Evolutionary conservation across 2,888 invertebrate genomes (phyloP).

Genomic region (Lithosia quadra): DNA sequence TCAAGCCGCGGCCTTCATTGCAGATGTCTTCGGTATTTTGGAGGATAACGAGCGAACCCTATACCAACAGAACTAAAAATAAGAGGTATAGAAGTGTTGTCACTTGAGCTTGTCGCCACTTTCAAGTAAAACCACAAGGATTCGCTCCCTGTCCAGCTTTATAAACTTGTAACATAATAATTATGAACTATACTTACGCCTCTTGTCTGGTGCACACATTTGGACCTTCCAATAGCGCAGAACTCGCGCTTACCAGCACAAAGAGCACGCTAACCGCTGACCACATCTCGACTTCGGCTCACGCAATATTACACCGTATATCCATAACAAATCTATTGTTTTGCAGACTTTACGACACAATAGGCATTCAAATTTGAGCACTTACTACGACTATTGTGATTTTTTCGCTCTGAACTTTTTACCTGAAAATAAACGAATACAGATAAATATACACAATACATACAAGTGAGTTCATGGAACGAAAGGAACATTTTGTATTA

Average conservation of each 20-base stretch:
- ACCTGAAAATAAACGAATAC: slow-evolving; percentile 37
- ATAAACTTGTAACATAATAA: slow-evolving; percentile 9
- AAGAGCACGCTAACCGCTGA: slow-evolving; percentile 62
- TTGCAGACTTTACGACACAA: slow-evolving; percentile 63
- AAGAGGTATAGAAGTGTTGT: no score
- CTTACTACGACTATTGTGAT: slow-evolving; percentile 34
- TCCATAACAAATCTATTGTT: slow-evolving; percentile 81
- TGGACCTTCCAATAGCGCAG: slow-evolving; percentile 88
- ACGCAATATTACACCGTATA: slow-evolving; percentile 59
- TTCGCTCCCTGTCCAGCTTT: background rate
- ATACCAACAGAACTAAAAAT: no score
- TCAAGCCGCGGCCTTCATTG: no score
- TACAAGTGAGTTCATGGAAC: background rate
- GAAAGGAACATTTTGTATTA: background rate
- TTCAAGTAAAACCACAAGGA: background rate
- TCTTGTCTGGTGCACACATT: slow-evolving; percentile 92
- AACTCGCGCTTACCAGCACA: slow-evolving; percentile 59
- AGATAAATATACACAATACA: slow-evolving; percentile 7
- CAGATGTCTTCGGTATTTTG: no score
- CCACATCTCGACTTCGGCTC: slow-evolving; percentile 72
- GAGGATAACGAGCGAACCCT: no score
- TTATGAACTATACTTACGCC: slow-evolving; percentile 52
- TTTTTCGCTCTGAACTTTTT: slow-evolving; percentile 22
- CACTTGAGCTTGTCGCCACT: background rate
- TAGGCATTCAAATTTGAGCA: slow-evolving; percentile 57